These are phyloP conservation scores for Agapornis roseicollis DNA, from an alignment of 2,113 vertebrate genomes.

Conservation along the genomic window DNA sequence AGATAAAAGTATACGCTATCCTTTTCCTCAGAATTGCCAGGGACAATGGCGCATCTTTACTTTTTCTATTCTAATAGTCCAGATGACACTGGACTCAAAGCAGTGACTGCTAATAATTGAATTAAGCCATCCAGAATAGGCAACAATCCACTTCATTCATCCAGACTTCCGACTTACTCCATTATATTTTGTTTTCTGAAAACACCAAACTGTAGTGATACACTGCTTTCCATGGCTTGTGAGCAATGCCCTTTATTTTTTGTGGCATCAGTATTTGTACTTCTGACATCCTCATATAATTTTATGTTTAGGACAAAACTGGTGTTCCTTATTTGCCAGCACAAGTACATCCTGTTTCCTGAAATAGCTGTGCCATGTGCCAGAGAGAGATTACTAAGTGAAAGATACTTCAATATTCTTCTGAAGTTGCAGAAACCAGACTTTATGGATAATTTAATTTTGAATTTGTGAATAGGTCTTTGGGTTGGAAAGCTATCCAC, in stretches of 20 bases:
- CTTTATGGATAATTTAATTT: neutral
- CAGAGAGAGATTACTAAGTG: neutral
- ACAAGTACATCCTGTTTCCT: neutral
- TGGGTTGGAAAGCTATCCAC: neutral
- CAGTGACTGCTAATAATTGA: neutral
- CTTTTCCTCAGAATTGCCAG: neutral
- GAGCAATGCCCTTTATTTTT: neutral
- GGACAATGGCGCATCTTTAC: fast-evolving
- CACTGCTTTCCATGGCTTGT: neutral
- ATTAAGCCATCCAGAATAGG: neutral
- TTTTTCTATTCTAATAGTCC: neutral
- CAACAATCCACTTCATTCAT: neutral
- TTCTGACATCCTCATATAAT: neutral
- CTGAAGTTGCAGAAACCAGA: neutral
- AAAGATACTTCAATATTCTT: neutral
- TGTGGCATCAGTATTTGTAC: neutral
- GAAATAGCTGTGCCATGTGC: neutral
- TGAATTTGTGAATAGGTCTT: neutral
- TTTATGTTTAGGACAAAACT: neutral
- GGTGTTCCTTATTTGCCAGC: neutral
- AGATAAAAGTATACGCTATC: neutral
- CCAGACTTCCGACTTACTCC: neutral
- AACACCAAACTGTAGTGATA: neutral
- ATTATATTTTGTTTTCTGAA: neutral
- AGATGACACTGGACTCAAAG: neutral